Conservation (phyloP, 2,113 vertebrate species). For the Chiloscyllium plagiosum region DNA sequence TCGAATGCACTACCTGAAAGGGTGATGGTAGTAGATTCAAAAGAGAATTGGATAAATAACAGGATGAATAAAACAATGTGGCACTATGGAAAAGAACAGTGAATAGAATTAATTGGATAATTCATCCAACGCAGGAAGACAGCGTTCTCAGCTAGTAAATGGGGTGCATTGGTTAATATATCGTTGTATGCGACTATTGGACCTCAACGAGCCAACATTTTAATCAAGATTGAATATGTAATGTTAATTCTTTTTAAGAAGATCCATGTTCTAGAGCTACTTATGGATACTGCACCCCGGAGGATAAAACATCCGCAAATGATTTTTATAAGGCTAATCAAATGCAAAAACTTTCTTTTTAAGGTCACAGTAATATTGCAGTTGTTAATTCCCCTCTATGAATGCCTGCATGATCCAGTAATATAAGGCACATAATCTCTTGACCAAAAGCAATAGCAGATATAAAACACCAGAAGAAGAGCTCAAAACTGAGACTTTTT, state of each 20-base stretch:
- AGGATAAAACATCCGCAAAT: not conserved
- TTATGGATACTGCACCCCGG: not conserved
- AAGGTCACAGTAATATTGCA: not conserved
- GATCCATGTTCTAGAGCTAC: not conserved
- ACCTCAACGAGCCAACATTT: not conserved
- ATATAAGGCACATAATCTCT: not conserved
- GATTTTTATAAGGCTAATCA: not conserved
- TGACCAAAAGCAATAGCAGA: not conserved
- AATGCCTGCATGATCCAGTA: not conserved
- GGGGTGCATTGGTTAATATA: not conserved
- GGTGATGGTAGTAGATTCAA: not conserved
- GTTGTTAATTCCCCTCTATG: not conserved
- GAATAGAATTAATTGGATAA: not conserved
- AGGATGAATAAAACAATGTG: too few species aligned
- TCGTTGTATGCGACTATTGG: not conserved
- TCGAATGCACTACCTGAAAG: not conserved
- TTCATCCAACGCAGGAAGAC: not conserved
- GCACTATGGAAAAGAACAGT: not conserved
- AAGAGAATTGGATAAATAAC: not conserved
- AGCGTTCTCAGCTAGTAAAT: not conserved
- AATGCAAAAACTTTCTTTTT: not conserved
- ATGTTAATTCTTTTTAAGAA: not conserved
- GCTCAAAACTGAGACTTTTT: not conserved
- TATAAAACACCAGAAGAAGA: not conserved
- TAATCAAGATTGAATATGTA: not conserved